Base-by-base conservation (phyloP, 2,113 vertebrate species). In the Hemiprocne comata region DNA sequence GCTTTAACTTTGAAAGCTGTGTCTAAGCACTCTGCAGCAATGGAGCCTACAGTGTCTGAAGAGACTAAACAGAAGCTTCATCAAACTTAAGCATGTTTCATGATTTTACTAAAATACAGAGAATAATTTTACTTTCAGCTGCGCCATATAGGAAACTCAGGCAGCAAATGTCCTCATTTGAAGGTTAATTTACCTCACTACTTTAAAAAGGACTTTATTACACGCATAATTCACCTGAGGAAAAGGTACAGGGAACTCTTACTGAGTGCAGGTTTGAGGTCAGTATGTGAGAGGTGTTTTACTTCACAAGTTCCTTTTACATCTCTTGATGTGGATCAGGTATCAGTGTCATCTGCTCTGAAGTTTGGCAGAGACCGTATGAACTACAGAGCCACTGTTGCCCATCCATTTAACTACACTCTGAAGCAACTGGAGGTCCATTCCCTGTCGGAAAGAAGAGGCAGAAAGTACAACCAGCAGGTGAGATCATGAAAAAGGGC, bases 331-430 rank as follows among this genome's bases (percentile, higher is more conserved):
- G 8, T 57, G 80, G 29, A 23, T 19, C 84, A 98, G 98, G 46
- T 98, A 66, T 93, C 72, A 58, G 90, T 97, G 46, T 78, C 97
- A 5, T 98, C 98, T n/a, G 96, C 86, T 5, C 97, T 98, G 97
- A 97, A 87, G 74, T 87, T 71, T 57, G 96, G 96, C 17, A 97
- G 89, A 75, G 97, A 96, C 26, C 42, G 34, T 7, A 94, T 71
- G 10, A 97, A 95, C 57, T 98, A 97, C 81, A 94, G n/a, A 72
- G 78, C 98, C 67, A 89, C 96, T n/a, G 46, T 98, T 62, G 93
- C 87, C 16, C 98, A 99, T 62, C 98, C 98, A 1, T 98, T 98
- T 88, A 97, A 96, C 54, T 95, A 97, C 28, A 79, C 95, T 5
- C 89, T 98, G 85, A 94, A 87, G 20, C 97, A 96, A 24, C 36